Base-by-base conservation (phyloP, 2,888 invertebrate genomes). In the Atethmia centrago region DNA sequence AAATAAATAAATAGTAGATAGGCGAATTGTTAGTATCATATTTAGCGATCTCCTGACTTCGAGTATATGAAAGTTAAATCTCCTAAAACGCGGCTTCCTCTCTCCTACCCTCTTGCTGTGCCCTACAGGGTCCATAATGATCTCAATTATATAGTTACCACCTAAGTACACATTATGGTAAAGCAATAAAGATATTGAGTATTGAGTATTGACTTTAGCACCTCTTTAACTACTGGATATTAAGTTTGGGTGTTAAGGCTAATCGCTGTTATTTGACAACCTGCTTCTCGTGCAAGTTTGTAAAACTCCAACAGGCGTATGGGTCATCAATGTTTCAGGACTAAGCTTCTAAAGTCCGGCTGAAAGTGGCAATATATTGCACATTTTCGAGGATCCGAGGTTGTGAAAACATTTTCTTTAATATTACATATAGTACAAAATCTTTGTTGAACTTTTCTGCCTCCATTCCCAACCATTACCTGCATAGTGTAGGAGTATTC, bases 361-460 rank as follows among this genome's bases (percentile, higher is more conserved):
- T 47, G 80, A 74, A 74, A 76, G 80, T 74, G 74, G 74, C 61
- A 47, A 74, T 80, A 61, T 80, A 80, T 74, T 74, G 80, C 74
- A 74, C 80, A 75, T 61, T 75, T 75, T 61, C 47, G 42, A 76
- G 76, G 55, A 80, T 74, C 61, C 80, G 80, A 62, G 81, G 59
- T 64, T 49, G 78, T 63, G 78, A 67, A 78, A 67, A 82, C 78
- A 53, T 77, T 77, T 53, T 40, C 53, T 82, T 77, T 53, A 77
- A 77, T 77, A 77, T 64, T 82, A 65, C 65, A 77, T 81, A 77
- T 55, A 77, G 81, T 64, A 75, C 76, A 77, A 81, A 81, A 77
- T 81, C 82, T 76, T 81, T 64, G 64, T 59, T 75, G 76, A 64
- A 68, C 58, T 78, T 67, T 59, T 51, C 42, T 59, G 47, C 53